phyloP scores from a whole-genome alignment of 2,888 invertebrate genomes.

The Sphinx pinastri region DNA sequence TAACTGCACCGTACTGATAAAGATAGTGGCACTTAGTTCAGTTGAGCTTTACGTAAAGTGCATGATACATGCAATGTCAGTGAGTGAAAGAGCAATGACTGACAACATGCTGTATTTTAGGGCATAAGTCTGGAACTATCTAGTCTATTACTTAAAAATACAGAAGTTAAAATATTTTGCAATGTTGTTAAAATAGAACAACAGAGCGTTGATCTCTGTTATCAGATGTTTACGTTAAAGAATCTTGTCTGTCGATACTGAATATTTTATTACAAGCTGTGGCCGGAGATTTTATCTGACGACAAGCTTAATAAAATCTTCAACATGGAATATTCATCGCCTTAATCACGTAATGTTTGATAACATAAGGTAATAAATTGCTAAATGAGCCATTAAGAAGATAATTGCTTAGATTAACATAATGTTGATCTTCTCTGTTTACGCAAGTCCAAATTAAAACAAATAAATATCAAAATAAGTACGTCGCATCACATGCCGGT shows the following conservation, averaged over 20 bases:
- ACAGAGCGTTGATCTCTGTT: slow-evolving; percentile 23
- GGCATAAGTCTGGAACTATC: neutral
- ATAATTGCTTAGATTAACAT: neutral
- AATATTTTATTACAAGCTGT: slow-evolving; percentile 11
- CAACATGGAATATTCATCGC: neutral
- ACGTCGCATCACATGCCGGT: too few relatives aligned
- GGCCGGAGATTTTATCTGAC: neutral
- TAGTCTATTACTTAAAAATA: neutral
- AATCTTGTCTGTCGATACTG: neutral
- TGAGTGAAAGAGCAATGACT: neutral
- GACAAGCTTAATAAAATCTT: neutral
- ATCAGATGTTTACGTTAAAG: slow-evolving; percentile 7
- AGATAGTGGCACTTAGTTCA: too few relatives aligned
- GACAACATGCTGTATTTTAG: neutral
- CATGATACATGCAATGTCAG: too few relatives aligned
- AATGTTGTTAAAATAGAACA: neutral
- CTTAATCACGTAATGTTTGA: neutral
- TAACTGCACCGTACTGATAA: too few relatives aligned
- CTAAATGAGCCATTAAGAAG: neutral
- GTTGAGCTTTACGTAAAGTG: too few relatives aligned
- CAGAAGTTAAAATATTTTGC: neutral
- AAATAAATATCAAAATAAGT: neutral
- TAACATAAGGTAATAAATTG: neutral
- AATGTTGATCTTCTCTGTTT: neutral
- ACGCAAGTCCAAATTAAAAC: neutral